phyloP scores from a whole-genome alignment of 2,888 invertebrate species.

The Erebia aethiops region DNA sequence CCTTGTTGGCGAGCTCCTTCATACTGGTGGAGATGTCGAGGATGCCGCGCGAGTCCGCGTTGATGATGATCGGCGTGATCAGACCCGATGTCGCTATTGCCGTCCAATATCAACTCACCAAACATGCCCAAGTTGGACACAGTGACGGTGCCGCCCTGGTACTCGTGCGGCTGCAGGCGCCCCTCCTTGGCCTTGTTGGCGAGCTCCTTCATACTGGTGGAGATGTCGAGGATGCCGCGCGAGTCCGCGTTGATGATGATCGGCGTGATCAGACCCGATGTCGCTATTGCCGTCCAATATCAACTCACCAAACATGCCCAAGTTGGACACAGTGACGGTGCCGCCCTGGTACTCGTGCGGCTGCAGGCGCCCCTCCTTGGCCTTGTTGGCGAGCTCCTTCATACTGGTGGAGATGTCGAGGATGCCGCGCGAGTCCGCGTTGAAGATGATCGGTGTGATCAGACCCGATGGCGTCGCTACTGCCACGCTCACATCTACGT shows the following conservation, averaged over 20 bases:
- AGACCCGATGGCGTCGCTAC: conserved; percentile 97
- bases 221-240: conserved; percentile 94
- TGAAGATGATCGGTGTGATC: conserved; percentile 97
- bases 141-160: conserved; percentile 97
- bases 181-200: conserved; percentile 94
- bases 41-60: conserved; percentile 95
- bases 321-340: conserved; percentile 96
- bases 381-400: conserved; percentile 91
- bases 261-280: conserved; percentile 97
- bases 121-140: conserved; percentile 98
- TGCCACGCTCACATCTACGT: conserved; percentile 98
- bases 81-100: conserved; percentile 97
- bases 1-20: conserved; percentile 91
- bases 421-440: conserved; percentile 95
- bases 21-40: conserved; percentile 91
- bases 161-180: conserved; percentile 95
- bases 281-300: conserved; percentile 89
- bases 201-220: conserved; percentile 89
- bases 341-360: conserved; percentile 99
- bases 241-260: conserved; percentile 96
- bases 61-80: conserved; percentile 97
- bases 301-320: conserved; percentile 93
- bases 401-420: conserved; percentile 91
- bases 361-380: conserved; percentile 93
- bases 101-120: conserved; percentile 68